These are phyloP conservation scores for Lithophane ornitopus DNA, from an alignment of 2,888 invertebrate genomes.

Conservation along the genomic window DNA sequence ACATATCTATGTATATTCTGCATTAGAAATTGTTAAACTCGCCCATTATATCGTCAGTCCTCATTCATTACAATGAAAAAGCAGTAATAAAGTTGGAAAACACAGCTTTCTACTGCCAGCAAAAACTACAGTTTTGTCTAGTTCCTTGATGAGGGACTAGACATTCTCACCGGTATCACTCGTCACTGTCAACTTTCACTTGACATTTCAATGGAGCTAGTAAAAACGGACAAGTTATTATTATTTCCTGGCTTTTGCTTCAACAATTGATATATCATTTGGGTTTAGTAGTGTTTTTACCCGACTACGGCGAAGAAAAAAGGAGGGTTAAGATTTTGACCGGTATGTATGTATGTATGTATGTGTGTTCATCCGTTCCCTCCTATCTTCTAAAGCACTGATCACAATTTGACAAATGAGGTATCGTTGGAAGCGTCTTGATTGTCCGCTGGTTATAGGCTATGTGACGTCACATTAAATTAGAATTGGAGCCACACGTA, in stretches of 20 bases:
- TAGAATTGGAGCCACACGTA: no score
- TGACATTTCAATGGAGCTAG: conserved; percentile 43
- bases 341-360: no score
- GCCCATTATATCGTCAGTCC: not conserved
- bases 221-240: conserved; percentile 30
- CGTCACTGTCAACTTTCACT: conserved; percentile 68
- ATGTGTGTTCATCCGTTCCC: no score
- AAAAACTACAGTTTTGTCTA: conserved; percentile 40
- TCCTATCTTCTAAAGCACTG: no score
- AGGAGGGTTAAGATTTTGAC: no score
- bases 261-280: not conserved
- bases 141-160: conserved; percentile 50
- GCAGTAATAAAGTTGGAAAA: conserved; percentile 1
- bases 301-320: no score
- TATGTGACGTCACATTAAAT: no score
- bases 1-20: no score
- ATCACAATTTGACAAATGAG: no score
- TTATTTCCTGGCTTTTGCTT: conserved; percentile 6
- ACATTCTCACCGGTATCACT: conserved; percentile 68
- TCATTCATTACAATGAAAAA: not conserved
- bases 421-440: no score
- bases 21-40: not conserved
- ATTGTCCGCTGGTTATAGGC: no score
- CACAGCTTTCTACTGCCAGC: conserved; percentile 27
- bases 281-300: not conserved